Base-by-base conservation (phyloP, 2,797 vertebrate species). In the Cyprinella venusta region DNA sequence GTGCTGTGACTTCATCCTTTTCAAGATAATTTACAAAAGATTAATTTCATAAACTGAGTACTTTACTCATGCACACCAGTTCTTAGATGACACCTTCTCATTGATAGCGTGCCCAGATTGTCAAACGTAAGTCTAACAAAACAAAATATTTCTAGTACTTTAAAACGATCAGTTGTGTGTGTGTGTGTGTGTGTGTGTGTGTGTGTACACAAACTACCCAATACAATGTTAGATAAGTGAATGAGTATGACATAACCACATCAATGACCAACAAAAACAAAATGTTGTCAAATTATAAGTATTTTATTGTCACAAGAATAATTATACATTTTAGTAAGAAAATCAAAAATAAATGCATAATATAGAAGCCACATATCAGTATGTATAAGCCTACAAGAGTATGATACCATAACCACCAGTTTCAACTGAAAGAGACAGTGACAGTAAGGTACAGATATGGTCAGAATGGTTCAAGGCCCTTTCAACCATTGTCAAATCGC, bases 301-400 rank as follows among this genome's bases (percentile, higher is more conserved):
- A 70, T 87, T 86, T 91, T 89, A 88, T 90, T 90, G 86, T 86
- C 80, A 89, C 88, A 90, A 86, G 83, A 87, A 90, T 90, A 88
- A 85, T 88, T 83, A 89, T 84, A 90, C 83, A 88, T 82, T 90
- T 90, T 88, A 85, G 84, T 89, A 84, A 87, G 85, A 90, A 88
- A 87, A 87, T 85, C 69, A 89, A 88, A 91, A 89, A 88, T 89
- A 88, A 86, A 88, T 85, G 82, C 64, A 85, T 80, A 88, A 84
- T 79, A 52, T 70, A 71, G 75, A 78, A 89, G 86, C 75, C 87
- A 88, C 64, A 84, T 87, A 67, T 87, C 81, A 80, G 84, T 80
- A 86, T 59, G 71, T 67, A 76, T 82, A 86, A 87, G 86, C 80
- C 33, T 86, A 82, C 75, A 83, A 81, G 78, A 87, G 38, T 45